Evolutionary conservation across 2,797 vertebrate species (phyloP).

Genomic region (Eulemur mongoz): DNA sequence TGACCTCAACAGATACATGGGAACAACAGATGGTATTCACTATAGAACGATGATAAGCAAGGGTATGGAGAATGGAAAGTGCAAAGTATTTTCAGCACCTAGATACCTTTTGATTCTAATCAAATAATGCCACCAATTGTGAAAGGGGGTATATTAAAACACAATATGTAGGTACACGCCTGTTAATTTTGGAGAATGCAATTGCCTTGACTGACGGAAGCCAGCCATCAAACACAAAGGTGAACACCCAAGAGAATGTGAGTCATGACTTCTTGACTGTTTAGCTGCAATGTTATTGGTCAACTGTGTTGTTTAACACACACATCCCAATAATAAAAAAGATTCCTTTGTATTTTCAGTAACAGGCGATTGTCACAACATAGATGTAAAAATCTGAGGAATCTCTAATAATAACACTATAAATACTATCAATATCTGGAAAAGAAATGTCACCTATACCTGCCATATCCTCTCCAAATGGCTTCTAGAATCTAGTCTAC

Average conservation of each 20-base stretch:
- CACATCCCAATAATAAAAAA: neutral
- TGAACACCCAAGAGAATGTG: constrained; percentile 30
- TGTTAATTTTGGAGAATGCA: constrained; percentile 52
- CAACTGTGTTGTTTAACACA: neutral
- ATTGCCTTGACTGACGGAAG: constrained; percentile 24
- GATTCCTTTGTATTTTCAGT: neutral
- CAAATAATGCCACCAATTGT: constrained; percentile 16
- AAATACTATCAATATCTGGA: neutral
- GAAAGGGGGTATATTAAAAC: constrained; percentile 4
- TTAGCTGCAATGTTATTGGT: neutral
- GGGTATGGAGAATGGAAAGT: neutral
- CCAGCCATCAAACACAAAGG: neutral
- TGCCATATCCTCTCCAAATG: neutral
- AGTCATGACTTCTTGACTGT: constrained; percentile 18
- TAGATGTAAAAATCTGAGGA: neutral
- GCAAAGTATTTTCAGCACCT: neutral
- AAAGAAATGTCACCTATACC: neutral
- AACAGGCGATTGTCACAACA: neutral
- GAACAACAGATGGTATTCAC: neutral
- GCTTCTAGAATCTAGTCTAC: neutral
- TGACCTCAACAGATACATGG: neutral
- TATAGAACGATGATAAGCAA: neutral
- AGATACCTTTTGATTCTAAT: neutral
- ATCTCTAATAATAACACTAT: neutral
- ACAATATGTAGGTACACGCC: neutral